Evolutionary conservation across 2,113 vertebrate genomes (phyloP).

Genomic region (Rhinichthys klamathensis): DNA sequence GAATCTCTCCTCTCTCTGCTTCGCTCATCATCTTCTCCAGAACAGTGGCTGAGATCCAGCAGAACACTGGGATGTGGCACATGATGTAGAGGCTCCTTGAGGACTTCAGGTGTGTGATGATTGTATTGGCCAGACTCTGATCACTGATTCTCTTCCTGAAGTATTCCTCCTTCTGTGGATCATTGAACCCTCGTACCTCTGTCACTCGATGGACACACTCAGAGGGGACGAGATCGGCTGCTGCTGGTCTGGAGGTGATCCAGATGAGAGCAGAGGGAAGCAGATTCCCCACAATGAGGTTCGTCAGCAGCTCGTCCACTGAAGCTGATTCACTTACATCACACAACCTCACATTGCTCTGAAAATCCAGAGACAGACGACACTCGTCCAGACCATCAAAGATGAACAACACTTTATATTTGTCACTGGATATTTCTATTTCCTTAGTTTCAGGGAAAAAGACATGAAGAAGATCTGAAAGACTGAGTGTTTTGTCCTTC

Average conservation of each 20-base stretch:
- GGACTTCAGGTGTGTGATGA: not conserved
- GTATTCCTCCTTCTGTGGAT: not conserved
- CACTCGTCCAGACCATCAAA: not conserved
- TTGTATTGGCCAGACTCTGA: not conserved
- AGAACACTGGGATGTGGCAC: conserved; percentile 8
- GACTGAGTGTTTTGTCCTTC: not conserved
- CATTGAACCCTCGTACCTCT: conserved; percentile 5
- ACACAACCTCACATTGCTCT: too few species aligned
- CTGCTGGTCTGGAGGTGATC: conserved; percentile 1
- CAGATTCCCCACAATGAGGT: not conserved
- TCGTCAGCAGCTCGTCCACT: not conserved
- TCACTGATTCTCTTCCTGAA: not conserved
- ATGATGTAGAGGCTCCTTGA: not conserved
- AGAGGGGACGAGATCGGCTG: not conserved
- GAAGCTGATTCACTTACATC: too few species aligned
- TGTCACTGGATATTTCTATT: not conserved
- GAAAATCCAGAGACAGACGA: not conserved
- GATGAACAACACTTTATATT: not conserved
- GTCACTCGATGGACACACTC: not conserved
- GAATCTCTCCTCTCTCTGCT: not conserved
- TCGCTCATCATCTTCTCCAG: not conserved
- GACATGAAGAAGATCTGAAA: not conserved
- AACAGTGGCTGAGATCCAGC: not conserved
- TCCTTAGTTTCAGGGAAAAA: not conserved
- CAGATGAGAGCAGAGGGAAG: not conserved